Conservation (phyloP, 2,888 invertebrate genomes). For the Seira sanloemensis region DNA sequence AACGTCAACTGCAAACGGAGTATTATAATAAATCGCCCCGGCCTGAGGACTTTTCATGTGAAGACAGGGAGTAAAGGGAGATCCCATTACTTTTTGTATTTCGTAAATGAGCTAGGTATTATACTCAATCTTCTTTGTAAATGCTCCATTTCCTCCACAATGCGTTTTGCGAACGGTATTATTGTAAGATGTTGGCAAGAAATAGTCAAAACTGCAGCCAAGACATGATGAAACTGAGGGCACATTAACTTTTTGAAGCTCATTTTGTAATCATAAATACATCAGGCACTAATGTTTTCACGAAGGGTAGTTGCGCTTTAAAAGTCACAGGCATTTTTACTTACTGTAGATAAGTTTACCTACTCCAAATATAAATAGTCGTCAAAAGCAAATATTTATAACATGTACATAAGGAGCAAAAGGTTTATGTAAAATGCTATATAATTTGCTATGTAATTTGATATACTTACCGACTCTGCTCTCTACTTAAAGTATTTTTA, state of each 20-base stretch:
- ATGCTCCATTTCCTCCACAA: background rate
- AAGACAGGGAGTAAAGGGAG: background rate
- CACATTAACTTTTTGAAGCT: background rate
- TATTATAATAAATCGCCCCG: conserved; percentile 24
- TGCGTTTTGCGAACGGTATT: background rate
- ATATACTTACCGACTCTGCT: too few relatives aligned
- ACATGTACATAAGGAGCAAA: too few relatives aligned
- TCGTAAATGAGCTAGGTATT: background rate
- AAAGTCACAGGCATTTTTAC: background rate
- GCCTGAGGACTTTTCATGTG: background rate
- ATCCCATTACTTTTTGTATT: background rate
- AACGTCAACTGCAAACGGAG: conserved; percentile 11
- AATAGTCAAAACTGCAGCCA: background rate
- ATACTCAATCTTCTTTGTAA: background rate
- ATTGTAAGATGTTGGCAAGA: too few relatives aligned
- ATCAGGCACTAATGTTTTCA: background rate
- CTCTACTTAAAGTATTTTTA: too few relatives aligned
- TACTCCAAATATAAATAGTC: too few relatives aligned
- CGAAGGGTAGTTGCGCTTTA: too few relatives aligned
- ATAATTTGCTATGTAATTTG: too few relatives aligned
- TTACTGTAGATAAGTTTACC: too few relatives aligned
- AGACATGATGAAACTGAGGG: background rate
- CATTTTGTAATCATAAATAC: background rate
- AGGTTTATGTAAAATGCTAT: too few relatives aligned
- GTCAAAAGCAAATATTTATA: too few relatives aligned